Evolutionary conservation across 2,797 vertebrate genomes (phyloP), one percentile per base, ranked within the genome.

Genomic region (Gambelia wislizenii): DNA sequence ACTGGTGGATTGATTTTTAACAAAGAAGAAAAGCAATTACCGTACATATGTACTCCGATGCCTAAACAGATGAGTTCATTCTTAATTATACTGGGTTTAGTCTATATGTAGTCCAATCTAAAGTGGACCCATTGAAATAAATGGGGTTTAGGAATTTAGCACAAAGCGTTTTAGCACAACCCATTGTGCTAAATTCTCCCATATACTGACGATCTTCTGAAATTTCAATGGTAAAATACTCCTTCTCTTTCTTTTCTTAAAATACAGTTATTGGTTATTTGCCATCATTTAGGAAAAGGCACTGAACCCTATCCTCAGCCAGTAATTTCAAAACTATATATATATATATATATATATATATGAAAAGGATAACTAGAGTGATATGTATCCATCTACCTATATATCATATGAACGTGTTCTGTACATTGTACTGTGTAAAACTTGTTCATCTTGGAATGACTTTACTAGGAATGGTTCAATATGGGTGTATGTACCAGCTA

Each of bases 1-100:
- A 84, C 39, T 4, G 22, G 88, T 61, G 84, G 39, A 47, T 42
- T 33, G 83, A 78, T 88, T 69, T n/a, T 90, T 70, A 69, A 77
- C 83, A 56, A 79, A 90, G 88, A 79, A 77, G 67, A 5, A 0
- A 22, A 2, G 88, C 74, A 47, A 80, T 33, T 13, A 14, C 83
- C 9, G 74, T 18, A 67, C 56, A 33, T 1, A 10, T 72, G 89
- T 14, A 54, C 81, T n/a, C 22, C 56, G 76, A 78, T 22, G 3
- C 30, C 49, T 83, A 84, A 72, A 0, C 3, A 18, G 30, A 20
- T 0, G 36, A 25, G 0, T 13, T 59, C 1, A 0, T 0, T 49
- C 70, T 56, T 70, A 72, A 7, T 0, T 67, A 87, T 59, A 0
- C 33, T 1, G 6, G 54, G 20, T 20, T 44, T 13, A 39, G 56